Base-by-base conservation (phyloP, 2,888 invertebrate species). In the Kuschelorhynchus macadamiae region DNA sequence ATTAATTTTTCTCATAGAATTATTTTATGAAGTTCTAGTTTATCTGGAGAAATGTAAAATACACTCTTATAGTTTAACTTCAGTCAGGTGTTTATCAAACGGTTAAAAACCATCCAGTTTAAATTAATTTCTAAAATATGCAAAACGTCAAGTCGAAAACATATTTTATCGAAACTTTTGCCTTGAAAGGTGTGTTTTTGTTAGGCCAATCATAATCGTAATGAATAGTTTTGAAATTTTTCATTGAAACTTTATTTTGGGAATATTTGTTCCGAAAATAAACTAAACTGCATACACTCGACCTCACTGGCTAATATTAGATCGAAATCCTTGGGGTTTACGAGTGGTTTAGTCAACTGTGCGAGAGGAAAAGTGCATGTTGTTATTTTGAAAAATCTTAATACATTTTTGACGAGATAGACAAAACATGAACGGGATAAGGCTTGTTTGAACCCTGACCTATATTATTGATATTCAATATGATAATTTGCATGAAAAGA, bases 251-350 rank as follows among this genome's bases (percentile, higher is more conserved):
- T 52, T 52, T 61, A 61, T 61, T 61, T 61, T 42, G 11, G 20
- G 61, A 61, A 50, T 42, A 49, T 52, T 61, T 49, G 52, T 39
- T 39, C 39, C 41, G 33, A 61, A 61, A 61, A 61, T 61, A 61
- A 32, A 52, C 16, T 61, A 61, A 32, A 52, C 16, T 42, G 18
- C 18, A 33, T 61, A 25, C 52, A 52, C 8, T 17, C 50, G 61
- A 50, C 61, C 52, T 50, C 61, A 61, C 16, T 25, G 59, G 30
- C 52, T 61, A 61, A 61, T 61, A 52, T 61, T 61, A 61, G 52
- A 39, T 17, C 47, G 36, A 21, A 60, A 60, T 61, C 61, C 50
- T 50, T 52, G 61, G 44, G 42, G 41, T 52, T 61, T 52, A 59
- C 49, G 39, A 49, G 52, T 44, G 47, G 52, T 61, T 50, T 52